phyloP scores from a whole-genome alignment of 2,113 vertebrate species.

The Brachypteracias leptosomus region DNA sequence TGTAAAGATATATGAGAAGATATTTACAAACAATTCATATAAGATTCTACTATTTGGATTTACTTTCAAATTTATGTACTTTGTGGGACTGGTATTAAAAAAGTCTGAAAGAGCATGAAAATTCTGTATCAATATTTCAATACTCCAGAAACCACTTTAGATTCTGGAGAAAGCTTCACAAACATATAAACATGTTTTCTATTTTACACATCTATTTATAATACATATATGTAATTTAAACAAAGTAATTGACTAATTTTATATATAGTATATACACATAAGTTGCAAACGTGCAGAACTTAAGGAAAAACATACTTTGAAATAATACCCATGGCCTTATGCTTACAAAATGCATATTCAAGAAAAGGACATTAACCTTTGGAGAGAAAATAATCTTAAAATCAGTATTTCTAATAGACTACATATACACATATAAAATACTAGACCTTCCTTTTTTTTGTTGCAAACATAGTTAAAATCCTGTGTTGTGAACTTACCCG shows the following conservation, averaged over 20 bases:
- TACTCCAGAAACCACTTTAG: neutral
- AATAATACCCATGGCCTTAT: neutral
- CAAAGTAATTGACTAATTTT: neutral
- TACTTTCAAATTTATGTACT: neutral
- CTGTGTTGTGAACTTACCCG: constrained; percentile 79
- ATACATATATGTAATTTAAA: neutral
- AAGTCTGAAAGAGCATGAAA: neutral
- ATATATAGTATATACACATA: neutral
- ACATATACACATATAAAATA: neutral
- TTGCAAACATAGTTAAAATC: constrained; percentile 75
- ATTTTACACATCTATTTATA: neutral
- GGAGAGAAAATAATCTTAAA: neutral
- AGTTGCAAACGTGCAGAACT: neutral
- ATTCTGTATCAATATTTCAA: neutral
- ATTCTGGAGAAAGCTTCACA: neutral
- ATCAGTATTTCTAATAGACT: neutral
- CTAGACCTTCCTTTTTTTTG: constrained; percentile 74
- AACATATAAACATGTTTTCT: neutral
- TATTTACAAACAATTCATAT: neutral
- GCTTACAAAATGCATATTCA: neutral
- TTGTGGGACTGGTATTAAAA: neutral
- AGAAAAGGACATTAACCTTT: neutral
- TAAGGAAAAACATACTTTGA: neutral
- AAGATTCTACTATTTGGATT: neutral
- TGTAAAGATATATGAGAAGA: neutral